Conservation (phyloP, 2,797 vertebrate species). For the Enteromius radiatus region DNA sequence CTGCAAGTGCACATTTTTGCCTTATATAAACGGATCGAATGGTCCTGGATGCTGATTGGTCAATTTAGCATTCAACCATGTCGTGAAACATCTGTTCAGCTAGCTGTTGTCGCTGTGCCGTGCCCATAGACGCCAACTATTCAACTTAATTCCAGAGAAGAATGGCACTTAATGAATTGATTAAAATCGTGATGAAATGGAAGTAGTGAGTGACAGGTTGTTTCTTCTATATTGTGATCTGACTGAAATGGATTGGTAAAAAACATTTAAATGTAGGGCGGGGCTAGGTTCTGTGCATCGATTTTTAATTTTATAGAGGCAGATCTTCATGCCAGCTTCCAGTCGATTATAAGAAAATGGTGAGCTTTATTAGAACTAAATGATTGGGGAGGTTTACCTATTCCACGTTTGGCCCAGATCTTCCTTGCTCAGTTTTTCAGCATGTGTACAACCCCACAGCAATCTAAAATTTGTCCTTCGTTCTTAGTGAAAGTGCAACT, state of each 20-base stretch:
- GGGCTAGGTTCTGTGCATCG: not conserved
- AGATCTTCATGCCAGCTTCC: not conserved
- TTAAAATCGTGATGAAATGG: not conserved
- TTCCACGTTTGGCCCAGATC: not conserved
- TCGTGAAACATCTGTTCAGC: not conserved
- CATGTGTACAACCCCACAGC: not conserved
- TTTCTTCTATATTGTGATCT: not conserved
- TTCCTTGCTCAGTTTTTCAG: not conserved
- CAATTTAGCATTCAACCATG: not conserved
- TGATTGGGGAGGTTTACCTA: not conserved
- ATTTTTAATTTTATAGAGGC: not conserved
- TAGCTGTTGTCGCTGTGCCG: not conserved
- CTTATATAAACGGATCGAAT: not conserved
- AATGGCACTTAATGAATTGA: not conserved
- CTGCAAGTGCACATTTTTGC: not conserved
- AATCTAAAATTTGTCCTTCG: conserved; percentile 13
- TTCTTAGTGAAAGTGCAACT: conserved; percentile 18
- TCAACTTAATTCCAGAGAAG: not conserved
- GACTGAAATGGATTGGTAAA: not conserved
- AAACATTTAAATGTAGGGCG: not conserved
- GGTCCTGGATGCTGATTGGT: not conserved
- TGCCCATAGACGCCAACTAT: not conserved
- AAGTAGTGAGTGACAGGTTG: not conserved
- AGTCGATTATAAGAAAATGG: not conserved
- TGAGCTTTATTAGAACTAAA: not conserved